Evolutionary conservation across 2,888 invertebrate genomes (phyloP).

Genomic region (Helleia helle): DNA sequence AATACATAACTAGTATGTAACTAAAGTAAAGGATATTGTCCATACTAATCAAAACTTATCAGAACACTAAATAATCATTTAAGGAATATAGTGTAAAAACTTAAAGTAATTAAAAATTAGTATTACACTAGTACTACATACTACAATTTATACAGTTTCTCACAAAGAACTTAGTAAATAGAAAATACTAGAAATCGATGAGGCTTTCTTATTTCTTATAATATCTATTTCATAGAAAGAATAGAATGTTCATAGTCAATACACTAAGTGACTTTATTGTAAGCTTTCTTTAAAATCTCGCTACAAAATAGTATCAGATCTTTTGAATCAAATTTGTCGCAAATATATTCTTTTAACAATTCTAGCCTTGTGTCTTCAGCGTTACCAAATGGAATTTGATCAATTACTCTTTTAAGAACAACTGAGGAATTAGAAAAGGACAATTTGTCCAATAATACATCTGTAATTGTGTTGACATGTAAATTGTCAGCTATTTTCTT

Average conservation of each 20-base stretch:
- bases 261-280: slow-evolving; percentile 30
- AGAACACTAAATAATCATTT: too few relatives aligned
- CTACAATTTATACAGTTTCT: not conserved
- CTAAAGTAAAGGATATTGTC: not conserved
- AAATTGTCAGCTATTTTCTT: slow-evolving; percentile 34
- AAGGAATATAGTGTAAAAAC: too few relatives aligned
- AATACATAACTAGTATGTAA: slow-evolving; percentile 4
- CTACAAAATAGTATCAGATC: slow-evolving; percentile 46
- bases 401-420: slow-evolving; percentile 32
- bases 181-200: not conserved
- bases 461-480: slow-evolving; percentile 23
- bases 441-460: slow-evolving; percentile 33
- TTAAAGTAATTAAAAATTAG: too few relatives aligned
- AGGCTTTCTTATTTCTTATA: not conserved
- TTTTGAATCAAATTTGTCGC: slow-evolving; percentile 35
- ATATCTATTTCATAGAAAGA: not conserved
- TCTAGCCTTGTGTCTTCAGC: slow-evolving; percentile 27
- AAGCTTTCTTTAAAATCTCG: slow-evolving; percentile 36
- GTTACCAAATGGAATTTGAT: slow-evolving; percentile 19
- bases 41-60: too few relatives aligned
- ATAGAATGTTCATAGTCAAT: not conserved
- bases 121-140: too few relatives aligned
- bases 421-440: slow-evolving; percentile 23
- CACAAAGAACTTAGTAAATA: not conserved
- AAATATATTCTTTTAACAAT: slow-evolving; percentile 36